Evolutionary conservation across 2,113 vertebrate genomes (phyloP), one percentile per base, ranked within the genome.

Genomic region (Philantomba maxwellii): DNA sequence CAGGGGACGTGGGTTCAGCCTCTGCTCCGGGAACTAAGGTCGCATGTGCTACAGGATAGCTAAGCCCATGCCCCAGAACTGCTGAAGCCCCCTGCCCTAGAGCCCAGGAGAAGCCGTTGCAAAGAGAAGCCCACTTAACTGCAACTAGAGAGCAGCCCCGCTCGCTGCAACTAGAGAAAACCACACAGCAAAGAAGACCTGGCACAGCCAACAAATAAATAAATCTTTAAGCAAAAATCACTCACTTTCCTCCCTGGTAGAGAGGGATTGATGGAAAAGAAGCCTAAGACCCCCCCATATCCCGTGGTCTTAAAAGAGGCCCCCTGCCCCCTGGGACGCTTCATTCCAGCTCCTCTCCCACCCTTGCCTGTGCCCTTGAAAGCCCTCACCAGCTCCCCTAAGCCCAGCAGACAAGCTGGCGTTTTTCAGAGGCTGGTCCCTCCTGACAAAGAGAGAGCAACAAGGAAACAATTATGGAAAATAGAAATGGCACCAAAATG

Each of bases 381-480:
- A 75, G 16, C 21, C 30, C 11, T 64, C 3, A 0, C 45, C 0
- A 1, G 21, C 17, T 58, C n/a, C 15, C 39, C 51, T 49, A 47
- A 3, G 75, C 49, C 19, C 25, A 5, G 87, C 53, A 16, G 83
- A 64, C 16, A 80, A 17, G 30, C 11, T 36, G 83, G 89, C 39
- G 1, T 51, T 64, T 57, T 86, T 55, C 86, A 58, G 49, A 92
- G 70, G 43, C 49, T 7, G 1, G 11, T 45, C 49, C 45, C 58
- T 87, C 80, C 75, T 30, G 89, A 70, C 39, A 15, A 33, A 88
- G 66, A 26, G 17, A 62, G 25, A 51, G 47, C 85, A 58, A 26
- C 66, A 66, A 80, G 96, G 58, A 90, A 93, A 73, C 81, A 86
- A 57, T 95, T 51, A 73, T 1, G 60, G 92, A 73, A 97, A 96